A percentile compares a stretch with the other conserved stretches of the same genome.
Evolutionary conservation across 2,888 invertebrate species (phyloP).

Genomic region (Dascillus cervinus): DNA sequence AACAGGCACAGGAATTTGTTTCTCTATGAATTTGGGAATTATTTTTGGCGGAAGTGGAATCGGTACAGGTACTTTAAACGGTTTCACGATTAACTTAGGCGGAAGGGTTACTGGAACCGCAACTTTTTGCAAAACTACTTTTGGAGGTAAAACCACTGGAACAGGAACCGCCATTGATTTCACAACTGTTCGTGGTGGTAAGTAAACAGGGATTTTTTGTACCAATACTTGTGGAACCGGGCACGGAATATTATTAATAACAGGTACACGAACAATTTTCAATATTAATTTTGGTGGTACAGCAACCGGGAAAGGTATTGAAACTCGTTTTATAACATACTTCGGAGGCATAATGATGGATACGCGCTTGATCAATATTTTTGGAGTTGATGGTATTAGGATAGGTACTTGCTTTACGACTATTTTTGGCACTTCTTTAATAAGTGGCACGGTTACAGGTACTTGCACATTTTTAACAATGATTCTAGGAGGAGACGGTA

Average conservation of each 20-base stretch:
- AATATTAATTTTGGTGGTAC: background rate
- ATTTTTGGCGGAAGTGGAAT: background rate
- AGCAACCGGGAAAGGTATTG: constrained; percentile 4
- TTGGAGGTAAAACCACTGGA: background rate
- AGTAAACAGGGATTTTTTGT: constrained; percentile 7
- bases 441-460: too few species aligned
- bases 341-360: too few species aligned
- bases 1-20: background rate
- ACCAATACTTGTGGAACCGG: constrained; percentile 3
- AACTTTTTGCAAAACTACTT: background rate
- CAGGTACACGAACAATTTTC: constrained; percentile 2
- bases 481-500: constrained; percentile 1
- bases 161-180: constrained; percentile 1
- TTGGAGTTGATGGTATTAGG: constrained; percentile 1
- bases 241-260: constrained; percentile 2
- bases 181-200: constrained; percentile 5
- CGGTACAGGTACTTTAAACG: background rate
- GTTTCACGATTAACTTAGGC: constrained; percentile 1
- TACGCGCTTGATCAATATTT: constrained; percentile 1
- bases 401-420: constrained; percentile 9
- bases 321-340: constrained; percentile 4
- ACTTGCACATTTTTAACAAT: constrained; percentile 2
- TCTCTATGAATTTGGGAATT: background rate
- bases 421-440: constrained; percentile 4
- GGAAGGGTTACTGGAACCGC: background rate